phyloP scores from a whole-genome alignment of 2,113 vertebrate species.

The Centrocercus urophasianus region DNA sequence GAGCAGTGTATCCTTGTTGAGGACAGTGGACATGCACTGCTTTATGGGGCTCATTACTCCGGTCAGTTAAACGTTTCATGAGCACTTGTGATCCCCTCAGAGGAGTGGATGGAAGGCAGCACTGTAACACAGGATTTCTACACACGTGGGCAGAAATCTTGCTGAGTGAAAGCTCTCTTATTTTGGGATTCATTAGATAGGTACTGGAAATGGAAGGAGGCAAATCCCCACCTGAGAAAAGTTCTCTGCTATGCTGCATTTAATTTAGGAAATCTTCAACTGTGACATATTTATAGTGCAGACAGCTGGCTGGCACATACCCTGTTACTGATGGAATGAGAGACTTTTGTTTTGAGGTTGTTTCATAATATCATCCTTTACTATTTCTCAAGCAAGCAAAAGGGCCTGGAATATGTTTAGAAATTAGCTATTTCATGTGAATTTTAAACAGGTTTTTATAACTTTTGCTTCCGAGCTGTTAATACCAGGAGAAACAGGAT shows the following conservation, averaged over 20 bases:
- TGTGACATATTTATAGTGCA: constrained; percentile 76
- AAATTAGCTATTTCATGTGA: constrained; percentile 33
- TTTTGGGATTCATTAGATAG: constrained; percentile 13
- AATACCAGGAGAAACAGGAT: not conserved
- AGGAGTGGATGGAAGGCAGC: not conserved
- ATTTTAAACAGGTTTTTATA: constrained; percentile 11
- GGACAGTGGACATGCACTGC: not conserved
- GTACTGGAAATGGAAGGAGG: constrained; percentile 61
- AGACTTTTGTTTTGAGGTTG: constrained; percentile 65
- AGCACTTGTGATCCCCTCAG: not conserved
- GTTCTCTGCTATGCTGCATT: constrained; percentile 70
- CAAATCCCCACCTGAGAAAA: constrained; percentile 69
- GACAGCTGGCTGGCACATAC: constrained; percentile 76
- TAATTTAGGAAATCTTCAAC: constrained; percentile 67
- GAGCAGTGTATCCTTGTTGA: not conserved
- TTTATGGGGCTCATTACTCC: not conserved
- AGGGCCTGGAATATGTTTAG: not conserved
- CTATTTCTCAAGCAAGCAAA: constrained; percentile 53
- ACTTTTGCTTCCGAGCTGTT: constrained; percentile 13
- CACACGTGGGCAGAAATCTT: not conserved
- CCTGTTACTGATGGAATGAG: constrained; percentile 77
- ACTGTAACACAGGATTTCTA: not conserved
- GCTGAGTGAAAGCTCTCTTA: not conserved
- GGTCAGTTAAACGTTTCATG: not conserved
- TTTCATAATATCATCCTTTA: constrained; percentile 57